Evolutionary conservation across 53 echinoderm and acorn worm species (phyloP), one percentile per base, ranked within the genome.

Genomic region (Echinarachnius parma): DNA sequence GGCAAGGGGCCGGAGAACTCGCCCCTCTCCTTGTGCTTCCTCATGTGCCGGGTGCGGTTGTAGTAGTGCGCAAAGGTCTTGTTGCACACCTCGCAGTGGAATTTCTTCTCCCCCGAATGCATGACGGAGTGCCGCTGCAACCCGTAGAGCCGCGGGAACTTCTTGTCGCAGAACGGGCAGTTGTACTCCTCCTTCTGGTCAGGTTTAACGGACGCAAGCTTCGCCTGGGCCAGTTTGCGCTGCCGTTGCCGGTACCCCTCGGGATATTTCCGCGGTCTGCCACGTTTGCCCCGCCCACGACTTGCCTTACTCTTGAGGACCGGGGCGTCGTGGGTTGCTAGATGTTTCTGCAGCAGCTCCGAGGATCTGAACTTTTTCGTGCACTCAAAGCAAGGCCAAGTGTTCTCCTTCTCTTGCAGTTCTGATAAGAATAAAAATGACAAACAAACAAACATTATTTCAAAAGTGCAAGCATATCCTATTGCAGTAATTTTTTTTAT

Each of bases 381-480:
- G 79, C 94, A 94, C 76, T 94, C 94, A 53, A 90, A 94, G 66
- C 94, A 94, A 13, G 94, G 94, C 94, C 94, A 94, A 1, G 94
- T 84, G 60, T 94, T 94, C 63, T 94, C 94, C 61, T 94, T 94
- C 53, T 94, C 94, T 68, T 87, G 81, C 54, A 94, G 57, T 67
- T 88, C 94, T 94, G 31, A 32, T 42, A 32, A 65, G 14, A 46
- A 64, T n/a, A n/a, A n/a, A n/a, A n/a, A n/a, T n/a, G n/a, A n/a
- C 10, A 62, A 19, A 62, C 26, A 24, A 9, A 62, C 10, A 20
- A 21, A 60, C 19, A 56, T 53, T 14, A 56, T 30, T 29, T 28
- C 14, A 56, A 2, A 1, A 28, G 15, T 28, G 27, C 28, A 29
- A 8, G 4, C 2, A n/a, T n/a, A n/a, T n/a, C n/a, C n/a, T n/a